Base-by-base conservation (phyloP, 2,797 vertebrate genomes). In the Smutsia temminckii region DNA sequence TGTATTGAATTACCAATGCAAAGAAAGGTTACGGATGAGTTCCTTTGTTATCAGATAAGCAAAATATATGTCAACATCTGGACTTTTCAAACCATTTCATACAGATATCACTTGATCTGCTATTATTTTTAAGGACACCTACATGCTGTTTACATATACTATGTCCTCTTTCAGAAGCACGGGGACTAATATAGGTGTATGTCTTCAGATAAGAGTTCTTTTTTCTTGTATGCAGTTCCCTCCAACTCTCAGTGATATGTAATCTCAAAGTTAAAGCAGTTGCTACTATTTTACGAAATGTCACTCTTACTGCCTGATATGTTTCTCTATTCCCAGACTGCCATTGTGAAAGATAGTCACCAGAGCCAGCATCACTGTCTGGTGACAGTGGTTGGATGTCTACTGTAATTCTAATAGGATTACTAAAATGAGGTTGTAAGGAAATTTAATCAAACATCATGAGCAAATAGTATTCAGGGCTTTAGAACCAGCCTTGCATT, bases 241-340 rank as follows among this genome's bases (percentile, higher is more conserved):
- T 64, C 34, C 49, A 90, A 23, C 11, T 85, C 23, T 81, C 7
- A 3, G 23, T 34, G 64, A 83, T 71, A 57, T 63, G 29, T 61
- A 71, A 94, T 91, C 32, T 93, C 71, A 88, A 91, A 95, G 53
- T 91, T 40, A 96, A 93, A 95, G 68, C 20, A 85, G 23, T 83
- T 89, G 75, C 63, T 37, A 27, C 32, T 85, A 3, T 85, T 55
- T 95, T 77, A 85, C 81, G 61, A 96, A 95, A 89, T 94, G 49
- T 49, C n/a, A 80, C n/a, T 86, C 37, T 92, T 32, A n/a, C 40
- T 59, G 42, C 69, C 42, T 91, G 68, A 79, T 61, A 63, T 34
- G 12, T n/a, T 85, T 20, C 37, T 91, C 68, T 86, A 46, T 61
- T 71, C n/a, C 55, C 85, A 80, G 46, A 6, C 46, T 75, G 46